Evolutionary conservation across 2,113 vertebrate genomes (phyloP).

Genomic region (Setophaga kirtlandii): DNA sequence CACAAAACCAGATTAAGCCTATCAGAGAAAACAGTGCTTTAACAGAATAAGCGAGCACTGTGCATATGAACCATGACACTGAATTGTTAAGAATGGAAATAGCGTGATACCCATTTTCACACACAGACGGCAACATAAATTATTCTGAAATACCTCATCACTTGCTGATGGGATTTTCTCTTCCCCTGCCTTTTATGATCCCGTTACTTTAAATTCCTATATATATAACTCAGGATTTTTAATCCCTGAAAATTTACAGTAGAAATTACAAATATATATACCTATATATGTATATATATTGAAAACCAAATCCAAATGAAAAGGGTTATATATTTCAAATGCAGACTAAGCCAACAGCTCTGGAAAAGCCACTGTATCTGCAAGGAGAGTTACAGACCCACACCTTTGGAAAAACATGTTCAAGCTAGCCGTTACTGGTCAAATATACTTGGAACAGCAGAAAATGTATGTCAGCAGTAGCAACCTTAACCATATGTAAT

Average conservation of each 20-base stretch:
- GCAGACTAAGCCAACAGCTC: not conserved
- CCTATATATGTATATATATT: not conserved
- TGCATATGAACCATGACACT: not conserved
- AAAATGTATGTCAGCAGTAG: not conserved
- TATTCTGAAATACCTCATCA: not conserved
- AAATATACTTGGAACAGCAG: not conserved
- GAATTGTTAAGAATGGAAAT: not conserved
- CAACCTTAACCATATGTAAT: not conserved
- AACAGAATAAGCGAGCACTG: not conserved
- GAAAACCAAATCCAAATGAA: not conserved
- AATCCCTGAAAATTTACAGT: not conserved
- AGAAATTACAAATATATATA: not conserved
- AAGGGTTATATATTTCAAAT: not conserved
- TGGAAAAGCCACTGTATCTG: not conserved
- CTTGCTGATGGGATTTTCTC: not conserved
- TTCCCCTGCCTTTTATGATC: not conserved
- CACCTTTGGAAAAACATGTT: not conserved
- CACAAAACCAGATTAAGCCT: not conserved
- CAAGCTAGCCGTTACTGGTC: accelerated
- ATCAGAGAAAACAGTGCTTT: not conserved
- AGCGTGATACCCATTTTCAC: not conserved
- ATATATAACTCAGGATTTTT: not conserved
- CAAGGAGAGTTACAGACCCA: not conserved
- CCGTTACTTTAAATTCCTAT: not conserved
- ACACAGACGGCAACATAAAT: not conserved